A percentile compares a stretch with the other conserved stretches of the same genome.
phyloP scores from a whole-genome alignment of 2,888 invertebrate genomes.

The Lepidocyrtinus sp. region DNA sequence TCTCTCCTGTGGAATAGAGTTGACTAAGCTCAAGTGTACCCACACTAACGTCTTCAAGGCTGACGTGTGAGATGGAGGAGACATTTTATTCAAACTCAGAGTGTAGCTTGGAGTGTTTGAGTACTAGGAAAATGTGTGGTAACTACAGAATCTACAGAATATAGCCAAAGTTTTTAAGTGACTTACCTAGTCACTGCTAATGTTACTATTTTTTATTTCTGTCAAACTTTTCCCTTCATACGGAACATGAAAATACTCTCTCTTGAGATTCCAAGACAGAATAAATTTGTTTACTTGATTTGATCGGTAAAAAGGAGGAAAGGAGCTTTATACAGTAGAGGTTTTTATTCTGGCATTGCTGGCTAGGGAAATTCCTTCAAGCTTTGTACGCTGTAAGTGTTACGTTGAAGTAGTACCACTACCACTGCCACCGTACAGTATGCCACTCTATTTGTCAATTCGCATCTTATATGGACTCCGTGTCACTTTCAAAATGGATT shows the following conservation, averaged over 20 bases:
- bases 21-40: too few species aligned
- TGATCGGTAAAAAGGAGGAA: neutral
- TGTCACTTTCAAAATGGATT: neutral
- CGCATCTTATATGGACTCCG: too few species aligned
- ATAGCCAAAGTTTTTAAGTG: neutral
- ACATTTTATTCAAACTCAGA: neutral
- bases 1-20: too few species aligned
- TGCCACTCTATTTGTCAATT: constrained; percentile 7
- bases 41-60: neutral
- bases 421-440: too few species aligned
- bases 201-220: constrained; percentile 10
- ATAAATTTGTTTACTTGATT: constrained; percentile 13
- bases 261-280: constrained; percentile 3
- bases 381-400: too few species aligned
- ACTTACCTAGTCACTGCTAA: constrained; percentile 4
- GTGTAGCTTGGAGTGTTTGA: neutral
- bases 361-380: too few species aligned
- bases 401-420: too few species aligned
- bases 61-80: neutral
- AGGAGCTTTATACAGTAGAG: too few species aligned
- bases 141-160: too few species aligned
- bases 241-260: constrained; percentile 1
- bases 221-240: neutral
- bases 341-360: too few species aligned
- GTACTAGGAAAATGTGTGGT: too few species aligned